Base-by-base conservation (phyloP, 2,797 vertebrate species). In the Oryzias sinensis region DNA sequence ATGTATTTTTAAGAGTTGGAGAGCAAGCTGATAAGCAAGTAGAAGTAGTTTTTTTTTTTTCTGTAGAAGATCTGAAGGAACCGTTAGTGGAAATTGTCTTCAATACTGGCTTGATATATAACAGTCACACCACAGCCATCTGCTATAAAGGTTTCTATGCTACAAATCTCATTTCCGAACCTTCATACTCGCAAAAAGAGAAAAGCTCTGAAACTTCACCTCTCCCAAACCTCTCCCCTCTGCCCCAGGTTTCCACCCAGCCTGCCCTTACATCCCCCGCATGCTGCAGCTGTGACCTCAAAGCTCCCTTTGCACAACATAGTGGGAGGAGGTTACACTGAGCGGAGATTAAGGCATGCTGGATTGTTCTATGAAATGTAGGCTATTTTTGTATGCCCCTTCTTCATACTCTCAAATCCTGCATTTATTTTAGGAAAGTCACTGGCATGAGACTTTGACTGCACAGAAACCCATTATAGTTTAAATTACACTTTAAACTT, bases 281-380 rank as follows among this genome's bases (percentile, higher is more conserved):
- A 72, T n/a, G 59, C 77, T 85, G 72, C 80, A 87, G 81, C 86
- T 89, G 81, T 81, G 84, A 85, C 86, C 88, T 86, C 76, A 59
- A 75, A 83, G 71, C 71, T 75, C 75, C 69, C 42, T 72, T 61
- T 77, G 78, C 84, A 75, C 66, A 6, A 43, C 74, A 63, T 72
- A 70, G 79, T 80, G 82, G 75, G 73, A 84, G 80, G 80, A 83
- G 59, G 70, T 77, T 73, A 62, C 68, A 66, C 33, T 2, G 40
- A 70, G 55, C 48, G 53, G 62, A 81, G 70, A 77, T 72, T 27
- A 37, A 49, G 70, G 70, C 68, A 68, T 59, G 74, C 77, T 56
- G 48, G 17, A 53, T 40, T 62, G 49, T 25, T 66, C 56, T 76
- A 55, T 69, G 57, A 71, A 72, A 78, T 59, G 77, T 50, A 46